Base-by-base conservation (phyloP, 2,888 invertebrate genomes). In the Mythimna loreyi region DNA sequence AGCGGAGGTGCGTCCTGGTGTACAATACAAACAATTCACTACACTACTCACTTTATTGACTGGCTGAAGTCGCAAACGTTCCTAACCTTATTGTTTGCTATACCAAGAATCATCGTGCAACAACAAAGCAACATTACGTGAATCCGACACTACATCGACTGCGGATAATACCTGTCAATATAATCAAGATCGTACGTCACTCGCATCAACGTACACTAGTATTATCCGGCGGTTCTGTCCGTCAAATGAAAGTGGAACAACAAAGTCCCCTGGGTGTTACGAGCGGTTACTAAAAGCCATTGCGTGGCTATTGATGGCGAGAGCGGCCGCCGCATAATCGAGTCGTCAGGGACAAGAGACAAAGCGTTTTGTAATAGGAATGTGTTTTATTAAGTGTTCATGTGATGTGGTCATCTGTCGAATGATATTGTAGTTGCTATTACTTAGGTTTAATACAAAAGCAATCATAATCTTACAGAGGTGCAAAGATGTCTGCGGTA, bases 211-310 rank as follows among this genome's bases (percentile, higher is more conserved):
- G 43, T 74, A 33, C 43, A 52, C 80, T 63, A 59, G 30, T 49
- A 74, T 62, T 73, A 67, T 50, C 75, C 49, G 45, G 16, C 59
- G 16, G 55, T 7, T 59, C 69, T 59, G 76, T 62, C 62, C 58
- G 62, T 78, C 57, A 68, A 55, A 71, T 43, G 74, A 78, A 74
- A 75, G 82, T 74, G 66, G 74, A 50, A 64, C 78, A 69, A 61
- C 57, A 67, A 64, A 58, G 59, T 75, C 80, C 78, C 80, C 56
- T 36, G 19, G 73, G 60, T 53, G 65, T 66, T 71, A 69, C 55
- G 53, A 67, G 45, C 60, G 28, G 49, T 78, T 74, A 71, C 82
- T 45, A 70, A 77, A 72, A 69, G 21, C 36, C n/a, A 62, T 72
- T 30, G n/a, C 30, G 4, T 40, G 53, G 63, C 36, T 77, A 77